phyloP scores from a whole-genome alignment of 2,113 vertebrate species.

The Atherinomorus stipes region DNA sequence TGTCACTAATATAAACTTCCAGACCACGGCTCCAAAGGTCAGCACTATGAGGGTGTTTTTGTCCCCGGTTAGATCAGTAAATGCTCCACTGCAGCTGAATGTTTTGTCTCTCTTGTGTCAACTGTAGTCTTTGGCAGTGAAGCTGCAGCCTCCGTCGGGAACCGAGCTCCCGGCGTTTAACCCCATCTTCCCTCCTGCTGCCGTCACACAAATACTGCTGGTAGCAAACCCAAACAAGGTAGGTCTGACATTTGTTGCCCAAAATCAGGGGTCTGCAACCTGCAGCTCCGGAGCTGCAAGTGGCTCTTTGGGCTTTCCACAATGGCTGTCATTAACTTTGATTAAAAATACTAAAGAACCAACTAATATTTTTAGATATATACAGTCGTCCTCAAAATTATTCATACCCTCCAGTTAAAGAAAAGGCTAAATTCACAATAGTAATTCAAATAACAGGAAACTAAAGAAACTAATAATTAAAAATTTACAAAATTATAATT shows the following conservation, averaged over 20 bases:
- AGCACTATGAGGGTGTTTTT: conserved; percentile 15
- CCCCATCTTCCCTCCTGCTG: conserved; percentile 93
- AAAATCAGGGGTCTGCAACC: too few relatives aligned
- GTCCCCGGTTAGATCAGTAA: background rate
- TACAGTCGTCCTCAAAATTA: too few relatives aligned
- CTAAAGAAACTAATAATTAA: too few relatives aligned
- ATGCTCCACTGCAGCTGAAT: background rate
- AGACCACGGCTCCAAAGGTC: conserved; percentile 94
- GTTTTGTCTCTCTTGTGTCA: background rate
- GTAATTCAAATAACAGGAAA: too few relatives aligned
- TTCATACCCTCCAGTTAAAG: too few relatives aligned
- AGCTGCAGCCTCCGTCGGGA: conserved; percentile 94
- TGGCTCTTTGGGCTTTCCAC: too few relatives aligned
- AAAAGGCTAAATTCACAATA: too few relatives aligned
- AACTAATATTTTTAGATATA: too few relatives aligned
- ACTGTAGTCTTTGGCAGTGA: conserved; percentile 92
- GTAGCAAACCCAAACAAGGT: conserved; percentile 97
- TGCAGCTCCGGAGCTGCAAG: too few relatives aligned
- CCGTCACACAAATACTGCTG: conserved; percentile 96
- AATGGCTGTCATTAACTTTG: too few relatives aligned
- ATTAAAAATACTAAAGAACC: too few relatives aligned
- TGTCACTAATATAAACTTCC: conserved; percentile 91
- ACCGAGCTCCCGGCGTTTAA: conserved; percentile 93
- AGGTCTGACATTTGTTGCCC: background rate
- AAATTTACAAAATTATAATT: too few relatives aligned